Evolutionary conservation across 2,113 vertebrate genomes (phyloP).

Genomic region (Neodontobutis hainanensis): DNA sequence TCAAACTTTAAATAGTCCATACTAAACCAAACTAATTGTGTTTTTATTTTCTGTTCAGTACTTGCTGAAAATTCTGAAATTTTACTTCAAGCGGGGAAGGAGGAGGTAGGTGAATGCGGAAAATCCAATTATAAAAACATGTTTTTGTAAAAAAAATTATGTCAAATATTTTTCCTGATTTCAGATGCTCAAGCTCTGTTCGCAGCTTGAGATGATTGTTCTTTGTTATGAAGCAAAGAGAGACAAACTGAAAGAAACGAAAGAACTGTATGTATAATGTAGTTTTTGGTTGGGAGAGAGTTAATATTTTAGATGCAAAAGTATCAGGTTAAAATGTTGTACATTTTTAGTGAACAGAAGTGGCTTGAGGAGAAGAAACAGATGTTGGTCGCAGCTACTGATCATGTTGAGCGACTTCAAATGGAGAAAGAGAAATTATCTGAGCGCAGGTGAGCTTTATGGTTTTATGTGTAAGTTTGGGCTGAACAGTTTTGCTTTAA

Average conservation of each 20-base stretch:
- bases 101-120: conserved; percentile 66
- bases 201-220: conserved; percentile 77
- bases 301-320: background rate
- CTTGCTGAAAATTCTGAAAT: conserved; percentile 72
- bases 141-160: background rate
- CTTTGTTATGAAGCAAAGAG: conserved; percentile 74
- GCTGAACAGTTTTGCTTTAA: too few relatives aligned
- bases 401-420: conserved; percentile 51
- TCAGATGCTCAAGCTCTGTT: conserved; percentile 75
- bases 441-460: conserved; percentile 58
- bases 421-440: conserved; percentile 65
- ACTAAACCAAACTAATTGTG: background rate
- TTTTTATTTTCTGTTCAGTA: conserved; percentile 53
- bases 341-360: conserved; percentile 69
- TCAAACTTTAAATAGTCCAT: background rate
- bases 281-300: background rate
- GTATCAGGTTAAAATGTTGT: background rate
- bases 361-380: conserved; percentile 77
- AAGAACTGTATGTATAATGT: conserved; percentile 70
- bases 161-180: background rate
- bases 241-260: conserved; percentile 69
- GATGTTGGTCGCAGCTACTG: conserved; percentile 54
- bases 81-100: conserved; percentile 70
- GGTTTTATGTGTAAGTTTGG: too few relatives aligned
- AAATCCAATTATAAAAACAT: background rate